Percentiles rank a stretch among this genome's conserved stretches.
These are phyloP conservation scores for Lateolabrax maculatus DNA, from an alignment of 2,797 vertebrate genomes.

Conservation along the genomic window DNA sequence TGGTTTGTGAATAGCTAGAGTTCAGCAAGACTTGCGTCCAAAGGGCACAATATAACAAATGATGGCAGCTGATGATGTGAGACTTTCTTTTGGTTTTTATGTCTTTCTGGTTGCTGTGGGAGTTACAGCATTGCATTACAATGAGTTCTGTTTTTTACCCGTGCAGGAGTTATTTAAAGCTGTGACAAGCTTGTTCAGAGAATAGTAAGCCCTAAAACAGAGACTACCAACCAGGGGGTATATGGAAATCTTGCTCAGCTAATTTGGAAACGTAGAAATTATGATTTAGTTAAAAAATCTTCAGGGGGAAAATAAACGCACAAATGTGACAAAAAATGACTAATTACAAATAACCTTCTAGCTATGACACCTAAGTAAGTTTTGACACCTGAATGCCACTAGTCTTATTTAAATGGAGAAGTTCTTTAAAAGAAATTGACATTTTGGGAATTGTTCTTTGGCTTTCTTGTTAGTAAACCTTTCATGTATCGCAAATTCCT, in stretches of 20 bases:
- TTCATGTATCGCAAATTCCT: background rate
- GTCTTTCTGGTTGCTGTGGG: slow-evolving; percentile 27
- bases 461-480: background rate
- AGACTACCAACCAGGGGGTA: background rate
- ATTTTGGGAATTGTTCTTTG: background rate
- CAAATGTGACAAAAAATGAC: background rate
- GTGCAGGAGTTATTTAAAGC: slow-evolving; percentile 46
- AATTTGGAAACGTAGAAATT: background rate
- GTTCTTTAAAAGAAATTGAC: background rate
- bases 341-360: too few species aligned
- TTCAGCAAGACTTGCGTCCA: slow-evolving; percentile 57
- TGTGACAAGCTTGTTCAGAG: slow-evolving; percentile 12
- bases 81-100: slow-evolving; percentile 28
- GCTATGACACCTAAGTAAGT: background rate
- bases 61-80: slow-evolving; percentile 44
- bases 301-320: background rate
- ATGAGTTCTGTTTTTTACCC: slow-evolving; percentile 29
- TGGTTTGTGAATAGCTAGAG: slow-evolving; percentile 42
- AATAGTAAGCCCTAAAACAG: slow-evolving; percentile 13
- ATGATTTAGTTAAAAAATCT: background rate
- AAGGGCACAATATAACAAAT: slow-evolving; percentile 56
- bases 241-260: background rate
- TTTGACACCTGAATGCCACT: background rate
- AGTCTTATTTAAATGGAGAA: background rate
- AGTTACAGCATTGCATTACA: slow-evolving; percentile 32